A percentile compares a stretch with the other conserved stretches of the same genome.
phyloP scores from a whole-genome alignment of 2,113 vertebrate genomes.

The Ellobius talpinus region DNA sequence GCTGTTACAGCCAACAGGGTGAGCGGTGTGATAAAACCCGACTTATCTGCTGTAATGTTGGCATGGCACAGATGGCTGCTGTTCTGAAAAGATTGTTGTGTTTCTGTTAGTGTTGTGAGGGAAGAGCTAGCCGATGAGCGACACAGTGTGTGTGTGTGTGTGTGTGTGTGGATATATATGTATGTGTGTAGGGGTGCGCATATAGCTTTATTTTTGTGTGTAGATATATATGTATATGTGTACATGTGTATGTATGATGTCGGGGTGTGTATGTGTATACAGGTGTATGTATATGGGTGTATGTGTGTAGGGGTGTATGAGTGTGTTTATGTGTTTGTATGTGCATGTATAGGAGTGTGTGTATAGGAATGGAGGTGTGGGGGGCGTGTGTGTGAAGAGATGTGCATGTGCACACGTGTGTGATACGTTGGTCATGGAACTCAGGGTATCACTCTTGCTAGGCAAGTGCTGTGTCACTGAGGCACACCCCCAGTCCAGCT shows the following conservation, averaged over 20 bases:
- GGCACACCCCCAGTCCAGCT: neutral
- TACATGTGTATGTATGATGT: neutral
- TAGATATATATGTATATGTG: neutral
- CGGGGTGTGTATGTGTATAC: neutral
- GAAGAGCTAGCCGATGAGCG: neutral
- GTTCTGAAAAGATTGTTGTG: neutral
- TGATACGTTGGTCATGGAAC: neutral
- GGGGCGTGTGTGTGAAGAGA: neutral
- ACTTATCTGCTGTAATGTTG: neutral
- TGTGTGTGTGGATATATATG: neutral
- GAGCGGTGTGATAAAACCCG: neutral
- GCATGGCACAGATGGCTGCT: neutral
- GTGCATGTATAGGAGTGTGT: neutral
- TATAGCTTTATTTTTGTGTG: neutral
- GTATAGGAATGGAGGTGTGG: no score
- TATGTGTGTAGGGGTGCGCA: neutral
- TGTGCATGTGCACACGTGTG: neutral
- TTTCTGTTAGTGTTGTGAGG: neutral
- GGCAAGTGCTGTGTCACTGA: neutral
- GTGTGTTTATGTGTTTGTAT: neutral
- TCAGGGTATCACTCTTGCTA: neutral
- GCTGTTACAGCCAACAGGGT: neutral
- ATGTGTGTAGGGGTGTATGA: neutral
- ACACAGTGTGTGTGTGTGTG: neutral
- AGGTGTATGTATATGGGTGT: no score